These are phyloP conservation scores for Geophilus truncorum DNA, from an alignment of 2,888 invertebrate genomes.

Conservation along the genomic window DNA sequence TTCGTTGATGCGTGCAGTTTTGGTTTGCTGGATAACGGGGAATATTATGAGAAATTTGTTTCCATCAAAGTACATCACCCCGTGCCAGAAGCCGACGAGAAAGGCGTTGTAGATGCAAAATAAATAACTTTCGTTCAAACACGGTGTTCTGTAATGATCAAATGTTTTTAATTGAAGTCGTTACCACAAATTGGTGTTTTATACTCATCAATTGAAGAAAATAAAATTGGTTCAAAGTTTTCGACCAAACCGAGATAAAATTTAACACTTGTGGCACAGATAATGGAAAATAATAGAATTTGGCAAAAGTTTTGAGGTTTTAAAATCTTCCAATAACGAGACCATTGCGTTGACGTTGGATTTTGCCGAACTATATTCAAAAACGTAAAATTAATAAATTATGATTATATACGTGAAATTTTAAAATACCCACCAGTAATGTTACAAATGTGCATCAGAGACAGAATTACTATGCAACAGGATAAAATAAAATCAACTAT, in stretches of 20 bases:
- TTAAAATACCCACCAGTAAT: not conserved
- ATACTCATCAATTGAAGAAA: not conserved
- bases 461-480: not conserved
- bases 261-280: not conserved
- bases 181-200: not conserved
- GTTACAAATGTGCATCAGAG: not conserved
- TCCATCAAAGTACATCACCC: not conserved
- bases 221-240: not conserved
- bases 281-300: not conserved
- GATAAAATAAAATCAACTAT: not conserved
- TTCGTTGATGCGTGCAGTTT: not conserved
- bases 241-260: not conserved
- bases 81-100: not conserved
- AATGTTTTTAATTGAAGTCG: not conserved
- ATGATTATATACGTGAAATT: not conserved
- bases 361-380: not conserved
- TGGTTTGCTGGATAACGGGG: not conserved
- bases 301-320: not conserved
- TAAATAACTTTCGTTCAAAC: slow-evolving; percentile 1
- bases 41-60: not conserved
- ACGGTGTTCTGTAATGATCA: not conserved
- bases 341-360: not conserved
- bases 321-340: not conserved
- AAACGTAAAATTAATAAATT: not conserved
- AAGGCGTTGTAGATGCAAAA: not conserved